Conservation (phyloP, 2,113 vertebrate genomes). For the Brienomyrus longianalis region DNA sequence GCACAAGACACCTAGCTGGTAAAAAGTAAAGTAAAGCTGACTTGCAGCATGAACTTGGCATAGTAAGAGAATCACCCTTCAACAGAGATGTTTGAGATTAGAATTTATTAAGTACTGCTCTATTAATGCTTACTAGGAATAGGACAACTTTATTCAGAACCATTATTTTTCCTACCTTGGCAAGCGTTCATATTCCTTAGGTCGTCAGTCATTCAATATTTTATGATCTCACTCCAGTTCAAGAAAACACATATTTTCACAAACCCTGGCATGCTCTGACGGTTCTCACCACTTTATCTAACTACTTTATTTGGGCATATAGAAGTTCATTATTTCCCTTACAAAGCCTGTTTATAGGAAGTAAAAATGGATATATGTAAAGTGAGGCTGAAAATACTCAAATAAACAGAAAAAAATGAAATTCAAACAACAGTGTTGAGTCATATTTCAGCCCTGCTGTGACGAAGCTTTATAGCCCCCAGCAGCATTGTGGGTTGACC, state of each 20-base stretch:
- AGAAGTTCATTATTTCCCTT: not conserved
- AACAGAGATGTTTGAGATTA: slow-evolving; percentile 1
- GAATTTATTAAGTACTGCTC: not conserved
- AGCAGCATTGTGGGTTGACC: not conserved
- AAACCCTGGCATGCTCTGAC: not conserved
- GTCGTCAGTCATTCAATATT: not conserved
- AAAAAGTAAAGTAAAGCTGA: not conserved
- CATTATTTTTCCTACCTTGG: not conserved
- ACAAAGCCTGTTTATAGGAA: not conserved
- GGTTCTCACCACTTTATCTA: not conserved
- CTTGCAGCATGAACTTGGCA: not conserved
- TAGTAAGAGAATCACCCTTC: not conserved
- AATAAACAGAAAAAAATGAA: not conserved
- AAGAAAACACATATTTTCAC: slow-evolving; percentile 9
- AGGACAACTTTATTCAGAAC: not conserved
- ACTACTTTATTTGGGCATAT: not conserved
- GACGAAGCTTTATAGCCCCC: not conserved
- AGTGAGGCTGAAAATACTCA: not conserved
- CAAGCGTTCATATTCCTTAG: not conserved
- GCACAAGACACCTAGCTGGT: not conserved
- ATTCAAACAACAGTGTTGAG: not conserved
- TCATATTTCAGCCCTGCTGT: not conserved
- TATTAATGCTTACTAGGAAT: not conserved
- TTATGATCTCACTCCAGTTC: not conserved
- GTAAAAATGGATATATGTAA: slow-evolving; percentile 5